phyloP scores from a whole-genome alignment of 2,113 vertebrate genomes.

The Grammomys surdaster region DNA sequence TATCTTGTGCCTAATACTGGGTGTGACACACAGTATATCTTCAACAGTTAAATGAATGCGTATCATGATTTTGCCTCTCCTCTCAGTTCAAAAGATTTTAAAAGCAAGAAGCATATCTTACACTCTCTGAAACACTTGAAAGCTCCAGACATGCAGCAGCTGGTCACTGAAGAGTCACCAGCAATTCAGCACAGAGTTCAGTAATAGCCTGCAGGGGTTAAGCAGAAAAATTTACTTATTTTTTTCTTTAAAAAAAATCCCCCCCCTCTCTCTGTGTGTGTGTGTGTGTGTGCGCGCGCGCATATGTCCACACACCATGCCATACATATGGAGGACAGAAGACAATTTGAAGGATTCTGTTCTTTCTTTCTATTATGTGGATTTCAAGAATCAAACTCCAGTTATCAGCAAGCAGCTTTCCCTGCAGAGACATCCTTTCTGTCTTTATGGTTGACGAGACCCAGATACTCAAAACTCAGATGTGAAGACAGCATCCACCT shows the following conservation, averaged over 20 bases:
- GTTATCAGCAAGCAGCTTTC: neutral
- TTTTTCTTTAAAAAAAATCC: neutral
- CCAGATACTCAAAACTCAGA: conserved; percentile 21
- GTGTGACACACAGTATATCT: neutral
- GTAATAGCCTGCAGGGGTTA: neutral
- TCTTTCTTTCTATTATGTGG: neutral
- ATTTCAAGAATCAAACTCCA: neutral
- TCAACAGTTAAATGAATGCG: neutral
- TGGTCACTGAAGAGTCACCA: neutral
- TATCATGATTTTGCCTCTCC: neutral
- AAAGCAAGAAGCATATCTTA: neutral
- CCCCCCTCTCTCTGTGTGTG: neutral
- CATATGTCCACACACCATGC: neutral
- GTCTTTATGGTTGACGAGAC: neutral
- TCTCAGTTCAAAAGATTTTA: conserved; percentile 11
- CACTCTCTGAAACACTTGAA: neutral
- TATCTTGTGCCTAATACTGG: neutral
- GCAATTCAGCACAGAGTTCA: neutral
- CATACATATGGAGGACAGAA: neutral
- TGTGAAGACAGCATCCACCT: neutral
- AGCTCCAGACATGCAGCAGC: neutral
- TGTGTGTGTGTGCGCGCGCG: neutral
- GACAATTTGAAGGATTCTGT: neutral
- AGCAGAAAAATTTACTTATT: conserved; percentile 9
- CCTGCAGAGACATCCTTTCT: neutral